Base-by-base conservation (phyloP, 2,797 vertebrate species). In the Enoplosus armatus region DNA sequence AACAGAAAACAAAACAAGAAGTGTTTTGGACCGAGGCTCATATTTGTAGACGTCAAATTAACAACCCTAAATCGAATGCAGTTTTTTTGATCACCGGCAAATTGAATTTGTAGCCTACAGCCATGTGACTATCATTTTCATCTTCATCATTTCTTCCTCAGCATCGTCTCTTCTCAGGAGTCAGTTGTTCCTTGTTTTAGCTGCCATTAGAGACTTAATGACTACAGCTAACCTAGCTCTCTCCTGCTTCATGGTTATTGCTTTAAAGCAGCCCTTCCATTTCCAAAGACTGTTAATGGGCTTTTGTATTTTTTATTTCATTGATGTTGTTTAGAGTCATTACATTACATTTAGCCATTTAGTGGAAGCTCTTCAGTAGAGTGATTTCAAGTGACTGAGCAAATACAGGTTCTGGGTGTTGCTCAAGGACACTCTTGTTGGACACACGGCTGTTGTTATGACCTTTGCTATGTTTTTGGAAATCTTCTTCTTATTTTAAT, bases 31-130 rank as follows among this genome's bases (percentile, higher is more conserved):
- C 69, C 29, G 8, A 16, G 61, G 37, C 33, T 76, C n/a, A 15
- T 81, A 89, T 92, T 89, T 91, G 77, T 89, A 75, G 73, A 73
- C 39, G 79, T 90, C 88, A 88, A 82, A 87, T 89, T 89, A 89
- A 87, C 85, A 68, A 78, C 33, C 65, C 55, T 64, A 67, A 79
- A 81, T 83, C 8, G 2, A 75, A 81, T 54, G 35, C 51, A 41
- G 65, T 75, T 77, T 51, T 84, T 80, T 78, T 69, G 0, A 55
- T 72, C 69, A 71, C 59, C 10, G 29, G 65, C 58, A 83, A 86
- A 90, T 88, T 87, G 77, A 86, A 90, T 87, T 89, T 78, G 79
- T 67, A 83, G 83, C 83, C 82, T 82, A 78, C 85, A 84, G 90
- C 81, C 90, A 87, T 87, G 85, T 89, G 82, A 82, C 83, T 80